A percentile compares a stretch with the other conserved stretches of the same genome.
Conservation (phyloP, 1,140 invertebrate genomes). For the Lasioglossum albipes region DNA sequence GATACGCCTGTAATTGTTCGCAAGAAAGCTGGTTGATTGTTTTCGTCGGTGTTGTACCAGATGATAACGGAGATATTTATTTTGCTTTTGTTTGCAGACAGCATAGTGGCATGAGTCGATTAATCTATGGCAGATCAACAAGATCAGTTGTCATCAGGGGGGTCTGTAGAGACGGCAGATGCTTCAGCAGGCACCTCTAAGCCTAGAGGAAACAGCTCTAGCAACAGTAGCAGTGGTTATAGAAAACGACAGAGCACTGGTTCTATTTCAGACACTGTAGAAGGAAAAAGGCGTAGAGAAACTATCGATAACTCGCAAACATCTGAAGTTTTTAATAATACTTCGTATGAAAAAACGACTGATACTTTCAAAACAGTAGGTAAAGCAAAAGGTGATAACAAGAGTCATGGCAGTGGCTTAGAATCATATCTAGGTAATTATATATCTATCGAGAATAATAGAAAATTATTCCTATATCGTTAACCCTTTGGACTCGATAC, state of each 20-base stretch:
- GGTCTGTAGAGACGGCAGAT: slow-evolving; percentile 81
- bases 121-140: slow-evolving; percentile 82
- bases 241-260: slow-evolving; percentile 77
- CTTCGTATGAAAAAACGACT: slow-evolving; percentile 61
- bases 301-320: slow-evolving; percentile 66
- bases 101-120: slow-evolving; percentile 81
- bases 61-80: slow-evolving; percentile 7
- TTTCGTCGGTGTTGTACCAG: neutral
- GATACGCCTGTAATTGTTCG: neutral
- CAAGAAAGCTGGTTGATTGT: neutral
- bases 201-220: slow-evolving; percentile 73
- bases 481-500: too few species aligned
- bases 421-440: slow-evolving; percentile 74
- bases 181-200: slow-evolving; percentile 80
- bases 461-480: too few species aligned
- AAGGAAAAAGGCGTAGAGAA: slow-evolving; percentile 77
- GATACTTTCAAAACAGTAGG: slow-evolving; percentile 72
- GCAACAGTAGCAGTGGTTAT: slow-evolving; percentile 69
- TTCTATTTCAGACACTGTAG: slow-evolving; percentile 69
- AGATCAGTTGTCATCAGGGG: slow-evolving; percentile 80
- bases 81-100: slow-evolving; percentile 71
- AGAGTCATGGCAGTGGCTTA: slow-evolving; percentile 76
- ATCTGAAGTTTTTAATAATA: slow-evolving; percentile 62
- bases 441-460: neutral
- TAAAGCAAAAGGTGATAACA: slow-evolving; percentile 71